Evolutionary conservation across 2,797 vertebrate genomes (phyloP), one percentile per base, ranked within the genome.

Genomic region (Sarcophilus harrisii): DNA sequence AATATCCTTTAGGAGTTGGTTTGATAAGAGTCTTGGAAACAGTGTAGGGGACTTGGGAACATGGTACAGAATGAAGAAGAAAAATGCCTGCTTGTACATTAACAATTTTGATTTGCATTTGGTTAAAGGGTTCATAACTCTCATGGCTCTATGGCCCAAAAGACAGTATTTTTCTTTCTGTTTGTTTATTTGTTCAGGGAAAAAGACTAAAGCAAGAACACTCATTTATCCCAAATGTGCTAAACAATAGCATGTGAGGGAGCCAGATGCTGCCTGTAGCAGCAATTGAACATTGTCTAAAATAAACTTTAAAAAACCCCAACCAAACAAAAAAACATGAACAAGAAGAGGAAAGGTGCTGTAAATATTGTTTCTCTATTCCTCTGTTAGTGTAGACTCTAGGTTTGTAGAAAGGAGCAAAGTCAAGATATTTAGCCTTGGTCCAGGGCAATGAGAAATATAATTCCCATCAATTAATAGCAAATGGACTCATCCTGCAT

Each of bases 111-210:
- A 94, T 54, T 58, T 11, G 54, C 58, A 90, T 54, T 81, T 57
- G 62, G 38, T 5, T 18, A 38, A 58, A 11, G 57, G 62, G 12
- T 73, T 91, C 93, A 73, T 52, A 58, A 87, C 21, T 58, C 49
- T 18, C 29, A 62, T 14, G 16, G n/a, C 38, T 91, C 52, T 27
- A 92, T 54, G 0, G 5, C 27, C 24, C 4, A 0, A 38, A 28
- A 60, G 0, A 28, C n/a, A 66, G 55, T 52, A 59, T 95, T 96
- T 96, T 93, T 95, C 94, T 94, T 92, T 60, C 73, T 81, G 18
- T 95, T 87, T 95, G 93, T 93, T 92, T 97, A 92, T 96, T 97
- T 97, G 93, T 93, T 95, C 95, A 91, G 92, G 91, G 94, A 94
- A 92, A 58, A 95, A 93, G 91, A 92, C 89, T 92, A 58, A 57